Conservation (phyloP, 2,888 invertebrate genomes). For the Atrina japonica region DNA sequence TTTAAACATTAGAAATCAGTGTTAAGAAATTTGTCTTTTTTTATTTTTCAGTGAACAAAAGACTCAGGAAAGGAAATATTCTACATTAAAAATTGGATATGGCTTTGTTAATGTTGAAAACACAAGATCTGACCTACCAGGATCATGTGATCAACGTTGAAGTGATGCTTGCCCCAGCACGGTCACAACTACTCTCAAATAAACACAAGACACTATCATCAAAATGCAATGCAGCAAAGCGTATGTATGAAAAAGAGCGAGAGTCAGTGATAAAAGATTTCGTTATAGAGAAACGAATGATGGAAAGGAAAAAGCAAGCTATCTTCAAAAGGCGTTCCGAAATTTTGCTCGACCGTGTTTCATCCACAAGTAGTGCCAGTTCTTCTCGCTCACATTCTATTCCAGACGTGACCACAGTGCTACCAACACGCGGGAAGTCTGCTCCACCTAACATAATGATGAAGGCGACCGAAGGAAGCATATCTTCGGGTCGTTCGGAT, state of each 20-base stretch:
- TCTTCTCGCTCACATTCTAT: slow-evolving; percentile 3
- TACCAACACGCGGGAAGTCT: slow-evolving; percentile 18
- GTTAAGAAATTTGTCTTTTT: neutral
- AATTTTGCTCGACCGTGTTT: slow-evolving; percentile 41
- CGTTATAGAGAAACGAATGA: slow-evolving; percentile 59
- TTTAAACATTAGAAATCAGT: no score
- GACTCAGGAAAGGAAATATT: no score
- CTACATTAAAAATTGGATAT: slow-evolving; percentile 38
- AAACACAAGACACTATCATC: slow-evolving; percentile 68
- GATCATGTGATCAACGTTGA: slow-evolving; percentile 70
- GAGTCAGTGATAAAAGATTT: slow-evolving; percentile 57
- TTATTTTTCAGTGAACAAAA: neutral
- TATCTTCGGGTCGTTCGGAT: neutral
- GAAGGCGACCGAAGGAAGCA: neutral
- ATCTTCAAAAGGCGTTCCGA: slow-evolving; percentile 47
- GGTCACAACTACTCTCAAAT: slow-evolving; percentile 67
- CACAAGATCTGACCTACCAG: slow-evolving; percentile 68
- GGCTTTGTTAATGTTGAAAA: slow-evolving; percentile 62
- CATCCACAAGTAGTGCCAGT: slow-evolving; percentile 29
- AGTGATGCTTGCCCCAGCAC: slow-evolving; percentile 65
- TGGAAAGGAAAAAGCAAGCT: slow-evolving; percentile 54
- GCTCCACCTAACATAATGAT: slow-evolving; percentile 45
- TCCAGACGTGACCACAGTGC: slow-evolving; percentile 9
- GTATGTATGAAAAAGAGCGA: slow-evolving; percentile 61
- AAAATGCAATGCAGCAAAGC: slow-evolving; percentile 55